Conservation (phyloP, 1,140 invertebrate species). For the Potamilus streckersoni region DNA sequence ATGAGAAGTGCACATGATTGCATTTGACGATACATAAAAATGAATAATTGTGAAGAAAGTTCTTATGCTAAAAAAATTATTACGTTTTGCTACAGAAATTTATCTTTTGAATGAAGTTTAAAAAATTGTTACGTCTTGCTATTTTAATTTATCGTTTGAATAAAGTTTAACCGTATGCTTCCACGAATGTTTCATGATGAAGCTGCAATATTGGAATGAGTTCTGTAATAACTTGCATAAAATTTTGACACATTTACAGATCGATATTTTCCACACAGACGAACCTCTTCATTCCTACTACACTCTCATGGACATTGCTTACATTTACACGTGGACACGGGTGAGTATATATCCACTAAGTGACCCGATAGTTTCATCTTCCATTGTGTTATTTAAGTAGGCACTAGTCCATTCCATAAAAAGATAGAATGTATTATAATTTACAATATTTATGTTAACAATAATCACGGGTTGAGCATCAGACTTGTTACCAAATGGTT, state of each 20-base stretch:
- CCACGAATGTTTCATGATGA: not conserved
- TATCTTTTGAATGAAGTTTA: not conserved
- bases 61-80: not conserved
- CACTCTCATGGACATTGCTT: constrained; percentile 94
- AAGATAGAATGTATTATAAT: too few species aligned
- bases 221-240: not conserved
- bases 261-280: constrained; percentile 70
- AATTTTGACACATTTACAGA: constrained; percentile 40
- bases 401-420: too few species aligned
- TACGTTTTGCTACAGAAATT: not conserved
- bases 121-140: not conserved
- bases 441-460: not conserved
- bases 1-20: too few species aligned
- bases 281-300: constrained; percentile 88
- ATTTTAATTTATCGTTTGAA: not conserved
- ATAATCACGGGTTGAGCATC: not conserved
- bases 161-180: not conserved
- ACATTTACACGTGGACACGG: constrained; percentile 94
- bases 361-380: not conserved
- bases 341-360: constrained; percentile 69
- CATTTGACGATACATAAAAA: not conserved
- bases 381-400: not conserved
- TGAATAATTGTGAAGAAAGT: not conserved
- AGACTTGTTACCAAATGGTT: too few species aligned
- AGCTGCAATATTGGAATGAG: not conserved